A percentile compares a stretch with the other conserved stretches of the same genome.
phyloP scores from a whole-genome alignment of 2,888 invertebrate genomes.

The Tachina grossa region DNA sequence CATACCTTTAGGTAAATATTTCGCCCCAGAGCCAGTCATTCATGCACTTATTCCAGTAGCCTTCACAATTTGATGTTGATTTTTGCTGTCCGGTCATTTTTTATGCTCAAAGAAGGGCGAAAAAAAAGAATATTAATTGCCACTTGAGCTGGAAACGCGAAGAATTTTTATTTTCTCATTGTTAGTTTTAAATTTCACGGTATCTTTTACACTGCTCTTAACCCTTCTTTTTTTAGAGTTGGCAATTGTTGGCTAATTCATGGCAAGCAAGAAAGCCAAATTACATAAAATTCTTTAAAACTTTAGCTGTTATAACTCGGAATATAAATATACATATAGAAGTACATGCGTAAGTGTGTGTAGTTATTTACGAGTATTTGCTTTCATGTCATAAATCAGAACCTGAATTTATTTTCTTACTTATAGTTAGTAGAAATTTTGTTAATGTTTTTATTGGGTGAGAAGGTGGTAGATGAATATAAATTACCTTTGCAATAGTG shows the following conservation, averaged over 20 bases:
- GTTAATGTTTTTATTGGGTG: no score
- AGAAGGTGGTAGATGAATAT: no score
- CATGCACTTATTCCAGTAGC: constrained; percentile 34
- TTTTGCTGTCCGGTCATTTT: constrained; percentile 56
- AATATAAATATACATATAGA: not conserved
- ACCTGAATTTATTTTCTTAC: no score
- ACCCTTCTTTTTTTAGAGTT: not conserved
- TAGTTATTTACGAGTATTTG: no score
- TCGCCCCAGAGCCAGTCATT: constrained; percentile 16
- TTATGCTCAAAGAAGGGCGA: constrained; percentile 29
- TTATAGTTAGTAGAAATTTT: no score
- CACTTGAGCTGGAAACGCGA: constrained; percentile 53
- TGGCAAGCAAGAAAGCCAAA: not conserved
- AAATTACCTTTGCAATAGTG: no score
- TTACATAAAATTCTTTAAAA: not conserved
- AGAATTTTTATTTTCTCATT: not conserved
- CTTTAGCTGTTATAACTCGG: not conserved
- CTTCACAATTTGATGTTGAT: constrained; percentile 45
- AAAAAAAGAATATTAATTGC: constrained; percentile 54
- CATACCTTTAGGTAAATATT: constrained; percentile 42
- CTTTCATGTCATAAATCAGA: no score
- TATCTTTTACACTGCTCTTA: not conserved
- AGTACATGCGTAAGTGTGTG: not conserved
- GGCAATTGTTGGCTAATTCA: not conserved
- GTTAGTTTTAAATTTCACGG: not conserved